Evolutionary conservation across 2,888 invertebrate genomes (phyloP), one percentile per base, ranked within the genome.

Genomic region (Campaea margaritaria): DNA sequence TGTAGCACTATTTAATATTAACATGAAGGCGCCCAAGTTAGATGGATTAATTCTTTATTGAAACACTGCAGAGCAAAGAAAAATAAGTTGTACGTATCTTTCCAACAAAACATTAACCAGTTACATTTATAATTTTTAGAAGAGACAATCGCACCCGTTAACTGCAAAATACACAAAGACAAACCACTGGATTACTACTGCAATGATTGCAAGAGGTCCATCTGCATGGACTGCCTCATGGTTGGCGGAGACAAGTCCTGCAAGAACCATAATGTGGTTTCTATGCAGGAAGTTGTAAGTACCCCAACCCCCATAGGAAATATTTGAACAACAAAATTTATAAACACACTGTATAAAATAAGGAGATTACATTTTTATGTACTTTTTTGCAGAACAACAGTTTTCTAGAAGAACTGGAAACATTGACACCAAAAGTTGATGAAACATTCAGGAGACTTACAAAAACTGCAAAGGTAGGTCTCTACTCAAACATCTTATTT

Each of bases 161-260:
- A 62, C 44, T 93, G 93, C 70, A 80, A 79, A 58, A 47, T 64
- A 0, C 92, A 93, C 60, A 81, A 73, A 47, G 81, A 79, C 4
- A 93, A 91, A 58, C 46, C 73, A 2, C 66, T 90, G 45, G 87
- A 89, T 31, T 91, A 91, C 65, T 92, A 85, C 67, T 93, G 93
- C 74, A 81, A 83, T 42, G 83, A 85, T 60, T 93, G 93, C 63
- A 65, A 63, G 1, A 90, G 87, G 60, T 59, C 85, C 7, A 76
- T 89, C 46, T 93, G 93, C 65, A 85, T 91, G 82, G 87, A 91
- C 57, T 93, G 93, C 64, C 73, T 91, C 69, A 83, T 91, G 78
- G 82, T 91, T 27, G 88, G 89, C 15, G 86, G 86, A 16, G 87
- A 87, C 0, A 89, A 87, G 46, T 88, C 85, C 1, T 93, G 93